Evolutionary conservation across 2,797 vertebrate species (phyloP), one percentile per base, ranked within the genome.

Genomic region (Siniperca undulata): DNA sequence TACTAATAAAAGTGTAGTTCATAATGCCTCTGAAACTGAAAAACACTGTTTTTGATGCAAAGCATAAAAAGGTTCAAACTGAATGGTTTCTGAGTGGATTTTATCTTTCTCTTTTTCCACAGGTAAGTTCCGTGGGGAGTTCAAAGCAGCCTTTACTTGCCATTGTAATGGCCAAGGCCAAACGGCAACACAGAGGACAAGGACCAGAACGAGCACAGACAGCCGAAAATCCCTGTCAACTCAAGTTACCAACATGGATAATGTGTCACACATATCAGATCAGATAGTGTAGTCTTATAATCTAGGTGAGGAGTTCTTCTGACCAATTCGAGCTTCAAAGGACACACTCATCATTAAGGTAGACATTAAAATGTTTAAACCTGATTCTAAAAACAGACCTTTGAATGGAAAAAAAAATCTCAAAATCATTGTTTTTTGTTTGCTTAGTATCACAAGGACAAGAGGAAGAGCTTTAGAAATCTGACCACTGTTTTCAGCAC

Each of bases 91-190:
- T 48, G 16, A 65, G 3, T 24, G 7, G 3, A 59, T 60, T 83
- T 77, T 1, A 42, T 80, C 38, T 81, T 89, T 6, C 0, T 58
- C 19, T 38, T 58, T 56, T 60, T 80, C 30, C 17, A 6, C 84
- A 99, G 98, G 97, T 70, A 99, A 99, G 91, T 99, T 99, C 83
- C 96, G 98, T 48, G 97, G 97, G 89, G 98, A 99, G 94, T 99
- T 99, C 92, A 99, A 98, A 96, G 97, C 97, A 36, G 98, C 98
- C 0, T 99, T 99, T 94, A 96, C 97, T 74, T 99, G 97, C 88
- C 95, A 94, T 77, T 97, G 95, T 89, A 93, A 95, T 50, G 91
- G 94, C 59, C 86, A 90, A 79, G 86, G 84, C 14, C 91, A 93
- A 74, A 93, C 85, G 17, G 92, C 80, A 1, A 95, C 96, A 4